phyloP scores from a whole-genome alignment of 2,113 vertebrate species.

The Caranx ignobilis region DNA sequence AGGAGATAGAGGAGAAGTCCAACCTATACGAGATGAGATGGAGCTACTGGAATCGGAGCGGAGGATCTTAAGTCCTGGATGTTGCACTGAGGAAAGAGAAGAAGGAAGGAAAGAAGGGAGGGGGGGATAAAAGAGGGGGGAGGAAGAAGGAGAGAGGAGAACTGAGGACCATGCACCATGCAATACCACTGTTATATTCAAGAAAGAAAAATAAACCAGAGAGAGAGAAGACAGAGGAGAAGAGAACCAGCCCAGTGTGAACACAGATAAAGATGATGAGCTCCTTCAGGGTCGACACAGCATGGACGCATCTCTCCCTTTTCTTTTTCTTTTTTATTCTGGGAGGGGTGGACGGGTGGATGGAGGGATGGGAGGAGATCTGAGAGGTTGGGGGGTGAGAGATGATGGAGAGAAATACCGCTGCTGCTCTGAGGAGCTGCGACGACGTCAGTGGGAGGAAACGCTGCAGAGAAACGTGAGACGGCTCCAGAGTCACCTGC shows the following conservation, averaged over 20 bases:
- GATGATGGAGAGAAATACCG: slow-evolving; percentile 20
- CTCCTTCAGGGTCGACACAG: slow-evolving; percentile 9
- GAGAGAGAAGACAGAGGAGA: slow-evolving; percentile 14
- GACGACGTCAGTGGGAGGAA: slow-evolving; percentile 30
- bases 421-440: not conserved
- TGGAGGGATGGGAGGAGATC: not conserved
- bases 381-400: not conserved
- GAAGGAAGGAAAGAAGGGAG: slow-evolving; percentile 81
- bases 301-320: slow-evolving; percentile 1
- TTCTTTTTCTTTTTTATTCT: too few relatives aligned
- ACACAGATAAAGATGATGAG: slow-evolving; percentile 42
- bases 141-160: slow-evolving; percentile 79
- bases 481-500: slow-evolving; percentile 43
- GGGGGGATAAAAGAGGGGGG: slow-evolving; percentile 53
- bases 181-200: slow-evolving; percentile 70
- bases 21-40: slow-evolving; percentile 95
- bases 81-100: slow-evolving; percentile 91
- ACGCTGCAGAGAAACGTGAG: slow-evolving; percentile 35
- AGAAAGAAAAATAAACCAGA: slow-evolving; percentile 23
- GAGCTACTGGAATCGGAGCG: slow-evolving; percentile 95
- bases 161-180: slow-evolving; percentile 86
- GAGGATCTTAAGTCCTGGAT: slow-evolving; percentile 94
- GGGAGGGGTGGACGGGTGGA: too few relatives aligned
- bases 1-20: slow-evolving; percentile 78
- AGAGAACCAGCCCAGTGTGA: not conserved